Evolutionary conservation across 2,113 vertebrate species (phyloP).

Genomic region (Scolopax mira): DNA sequence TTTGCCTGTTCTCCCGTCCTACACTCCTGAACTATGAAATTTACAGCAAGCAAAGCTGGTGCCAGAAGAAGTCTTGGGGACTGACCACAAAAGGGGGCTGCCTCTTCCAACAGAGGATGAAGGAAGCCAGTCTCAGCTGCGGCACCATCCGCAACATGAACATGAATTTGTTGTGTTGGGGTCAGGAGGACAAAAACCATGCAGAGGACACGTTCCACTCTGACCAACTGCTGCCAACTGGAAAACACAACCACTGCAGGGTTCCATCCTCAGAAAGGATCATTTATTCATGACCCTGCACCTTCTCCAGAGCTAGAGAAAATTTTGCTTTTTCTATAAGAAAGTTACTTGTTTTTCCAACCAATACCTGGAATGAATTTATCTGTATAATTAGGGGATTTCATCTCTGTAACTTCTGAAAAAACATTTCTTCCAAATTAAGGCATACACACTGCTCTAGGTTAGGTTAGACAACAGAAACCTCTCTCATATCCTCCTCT

Average conservation of each 20-base stretch:
- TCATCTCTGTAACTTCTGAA: not conserved
- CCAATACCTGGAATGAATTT: not conserved
- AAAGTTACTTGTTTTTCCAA: not conserved
- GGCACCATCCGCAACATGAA: not conserved
- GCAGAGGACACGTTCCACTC: not conserved
- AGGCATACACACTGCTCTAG: not conserved
- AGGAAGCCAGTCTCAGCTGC: not conserved
- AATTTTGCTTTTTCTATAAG: not conserved
- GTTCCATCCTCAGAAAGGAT: not conserved
- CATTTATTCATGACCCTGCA: not conserved
- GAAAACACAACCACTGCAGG: not conserved
- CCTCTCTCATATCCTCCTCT: fast-evolving
- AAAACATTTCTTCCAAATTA: not conserved
- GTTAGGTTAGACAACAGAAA: not conserved
- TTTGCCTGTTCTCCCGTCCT: not conserved
- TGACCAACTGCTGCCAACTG: not conserved
- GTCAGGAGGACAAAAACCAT: not conserved
- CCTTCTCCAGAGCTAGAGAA: not conserved
- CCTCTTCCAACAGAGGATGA: not conserved
- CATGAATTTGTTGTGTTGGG: not conserved
- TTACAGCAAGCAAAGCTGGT: not conserved
- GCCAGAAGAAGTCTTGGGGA: not conserved
- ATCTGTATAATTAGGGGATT: not conserved
- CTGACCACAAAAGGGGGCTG: not conserved
- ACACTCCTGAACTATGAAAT: not conserved